Evolutionary conservation across 1,140 invertebrate genomes (phyloP), one percentile per base, ranked within the genome.

Genomic region (Drosophila grimshawi): DNA sequence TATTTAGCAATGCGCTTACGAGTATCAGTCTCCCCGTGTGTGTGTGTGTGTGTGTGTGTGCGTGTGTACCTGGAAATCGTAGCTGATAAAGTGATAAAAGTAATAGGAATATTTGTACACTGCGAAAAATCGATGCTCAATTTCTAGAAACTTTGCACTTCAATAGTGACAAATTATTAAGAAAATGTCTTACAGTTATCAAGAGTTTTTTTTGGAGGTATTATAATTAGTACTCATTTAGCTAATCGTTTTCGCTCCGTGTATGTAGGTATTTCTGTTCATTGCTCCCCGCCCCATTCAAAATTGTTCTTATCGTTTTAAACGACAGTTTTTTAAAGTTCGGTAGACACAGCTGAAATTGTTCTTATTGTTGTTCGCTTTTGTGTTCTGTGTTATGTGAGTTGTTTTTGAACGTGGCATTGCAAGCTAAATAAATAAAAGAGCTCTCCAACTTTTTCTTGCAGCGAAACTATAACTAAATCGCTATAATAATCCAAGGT

Each of bases 321-420:
- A 29, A 27, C 27, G 55, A 64, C 72, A 75, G 72, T 75, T 75
- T 71, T 37, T 65, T 66, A 10, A 65, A 65, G 56, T 65, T 64
- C 67, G 83, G 70, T 88, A 76, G 77, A 88, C 85, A 78, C 85
- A 88, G 85, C 83, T 88, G 83, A 78, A 89, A 70, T 76, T 19
- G 19, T 19, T 64, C 67, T 65, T 76, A 64, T 70, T 65, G 46
- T 76, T 65, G 53, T 67, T 70, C 64, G 77, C 45, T 37, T 66
- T 69, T 53, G 37, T 45, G 45, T 77, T 49, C 60, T 64, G 55
- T 45, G 55, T 45, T 78, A 33, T 67, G 81, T 70, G 62, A 71
- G 80, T 88, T 67, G 75, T 63, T 68, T 81, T 49, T 10, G 67
- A 65, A 69, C 61, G 78, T 80, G 71, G 76, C 83, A 68, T 55